Conservation (phyloP, 2,113 vertebrate species). For the Glaucomys volans region DNA sequence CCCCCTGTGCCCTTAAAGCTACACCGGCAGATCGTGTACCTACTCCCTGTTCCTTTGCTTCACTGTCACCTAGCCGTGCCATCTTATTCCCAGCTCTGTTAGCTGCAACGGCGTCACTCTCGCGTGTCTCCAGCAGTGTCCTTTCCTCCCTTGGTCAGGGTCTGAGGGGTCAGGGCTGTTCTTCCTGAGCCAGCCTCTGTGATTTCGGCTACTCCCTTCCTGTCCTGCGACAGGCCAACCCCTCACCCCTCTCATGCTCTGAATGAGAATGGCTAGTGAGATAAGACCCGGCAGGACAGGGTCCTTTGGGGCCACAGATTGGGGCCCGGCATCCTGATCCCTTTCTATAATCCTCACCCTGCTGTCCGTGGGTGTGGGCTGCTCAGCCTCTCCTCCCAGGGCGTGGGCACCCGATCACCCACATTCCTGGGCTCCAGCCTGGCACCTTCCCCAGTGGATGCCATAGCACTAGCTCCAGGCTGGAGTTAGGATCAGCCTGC, state of each 20-base stretch:
- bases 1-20: not conserved
- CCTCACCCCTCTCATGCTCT: not conserved
- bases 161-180: conserved; percentile 55
- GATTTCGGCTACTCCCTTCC: conserved; percentile 70
- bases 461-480: conserved; percentile 48
- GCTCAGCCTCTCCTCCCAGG: conserved; percentile 76
- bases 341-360: conserved; percentile 25
- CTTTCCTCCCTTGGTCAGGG: not conserved
- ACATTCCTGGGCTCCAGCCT: conserved; percentile 80
- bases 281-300: not conserved
- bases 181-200: conserved; percentile 47
- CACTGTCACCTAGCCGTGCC: not conserved
- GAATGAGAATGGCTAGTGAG: conserved; percentile 31
- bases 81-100: not conserved
- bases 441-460: conserved; percentile 70
- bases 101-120: not conserved
- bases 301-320: not conserved
- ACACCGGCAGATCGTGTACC: not conserved
- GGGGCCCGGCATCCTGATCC: not conserved
- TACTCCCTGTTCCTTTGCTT: not conserved
- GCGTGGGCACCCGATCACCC: conserved; percentile 81
- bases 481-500: not conserved
- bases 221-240: conserved; percentile 47
- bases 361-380: conserved; percentile 69
- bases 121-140: not conserved